A percentile compares a stretch with the other conserved stretches of the same genome.
Conservation (phyloP, 2,113 vertebrate species). For the Callipepla squamata region DNA sequence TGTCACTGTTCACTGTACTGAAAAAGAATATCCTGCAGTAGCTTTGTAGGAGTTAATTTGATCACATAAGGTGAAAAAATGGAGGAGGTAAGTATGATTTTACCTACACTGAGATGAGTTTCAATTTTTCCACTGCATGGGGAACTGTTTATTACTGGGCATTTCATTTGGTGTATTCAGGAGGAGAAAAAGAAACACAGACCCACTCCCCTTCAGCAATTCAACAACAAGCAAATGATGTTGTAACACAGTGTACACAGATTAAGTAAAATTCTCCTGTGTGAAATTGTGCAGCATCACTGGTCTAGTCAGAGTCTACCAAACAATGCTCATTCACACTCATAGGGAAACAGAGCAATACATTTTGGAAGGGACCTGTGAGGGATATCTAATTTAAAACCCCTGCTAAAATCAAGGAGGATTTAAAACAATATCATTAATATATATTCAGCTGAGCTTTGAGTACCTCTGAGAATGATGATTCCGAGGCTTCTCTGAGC, state of each 20-base stretch:
- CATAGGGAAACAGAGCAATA: not conserved
- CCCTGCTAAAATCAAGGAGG: too few relatives aligned
- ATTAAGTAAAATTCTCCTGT: not conserved
- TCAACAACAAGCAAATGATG: not conserved
- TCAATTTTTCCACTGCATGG: not conserved
- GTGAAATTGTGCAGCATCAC: not conserved
- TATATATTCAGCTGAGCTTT: not conserved
- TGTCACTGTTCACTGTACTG: not conserved
- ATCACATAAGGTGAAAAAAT: not conserved
- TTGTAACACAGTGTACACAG: not conserved
- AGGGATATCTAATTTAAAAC: not conserved
- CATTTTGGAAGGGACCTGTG: not conserved
- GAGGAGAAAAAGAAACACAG: not conserved
- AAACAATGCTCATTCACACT: not conserved
- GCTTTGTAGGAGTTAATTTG: not conserved
- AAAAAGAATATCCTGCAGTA: not conserved
- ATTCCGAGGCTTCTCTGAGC: not conserved
- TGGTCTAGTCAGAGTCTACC: not conserved
- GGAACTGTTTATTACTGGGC: accelerated
- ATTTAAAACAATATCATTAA: not conserved
- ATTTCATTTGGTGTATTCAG: not conserved
- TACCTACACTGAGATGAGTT: not conserved
- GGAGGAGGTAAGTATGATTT: not conserved
- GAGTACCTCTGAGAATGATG: too few relatives aligned
- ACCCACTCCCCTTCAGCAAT: accelerated